Base-by-base conservation (phyloP, 2,888 invertebrate species). In the Amphipyra tragopoginis region DNA sequence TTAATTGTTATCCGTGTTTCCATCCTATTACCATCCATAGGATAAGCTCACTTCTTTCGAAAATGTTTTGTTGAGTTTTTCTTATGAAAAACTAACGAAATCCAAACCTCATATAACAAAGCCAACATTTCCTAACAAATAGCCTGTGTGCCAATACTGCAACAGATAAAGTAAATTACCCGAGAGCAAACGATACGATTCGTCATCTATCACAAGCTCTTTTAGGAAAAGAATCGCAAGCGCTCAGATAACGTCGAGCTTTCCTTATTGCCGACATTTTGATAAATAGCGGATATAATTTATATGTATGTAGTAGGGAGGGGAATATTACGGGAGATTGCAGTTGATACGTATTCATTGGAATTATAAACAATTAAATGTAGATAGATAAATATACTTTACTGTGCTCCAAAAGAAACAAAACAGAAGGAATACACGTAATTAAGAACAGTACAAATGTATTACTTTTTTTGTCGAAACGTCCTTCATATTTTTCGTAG, bases 241-340 rank as follows among this genome's bases (percentile, higher is more conserved):
- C 52, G 45, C 39, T 42, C 42, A 47, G 62, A 72, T 75, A 76
- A 75, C 68, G 65, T 59, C 51, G 57, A 60, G 48, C 56, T 62
- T 77, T 74, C 70, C 75, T 69, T 75, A 71, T 65, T 76, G 72
- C 70, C 29, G 77, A 71, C 74, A 45, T 75, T 77, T 75, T 76
- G 75, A 80, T 77, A 75, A 75, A 75, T 78, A 65, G 65, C 49
- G 50, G 57, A 67, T 71, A 76, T 75, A 59, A 72, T 70, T 75
- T 69, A 72, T 72, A 72, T 69, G 74, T 67, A 72, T 70, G 52
- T n/a, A 45, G 65, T 77, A 42, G 6, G 33, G 38, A 13, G 14
- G 4, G 33, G 38, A 13, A 21, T 38, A 58, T 34, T n/a, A 9
- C 43, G 42, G 49, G 15, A 15, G 10, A 45, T 40, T 10, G 13